Conservation (phyloP, 1,140 invertebrate genomes). For the Laodelphax striatellus region DNA sequence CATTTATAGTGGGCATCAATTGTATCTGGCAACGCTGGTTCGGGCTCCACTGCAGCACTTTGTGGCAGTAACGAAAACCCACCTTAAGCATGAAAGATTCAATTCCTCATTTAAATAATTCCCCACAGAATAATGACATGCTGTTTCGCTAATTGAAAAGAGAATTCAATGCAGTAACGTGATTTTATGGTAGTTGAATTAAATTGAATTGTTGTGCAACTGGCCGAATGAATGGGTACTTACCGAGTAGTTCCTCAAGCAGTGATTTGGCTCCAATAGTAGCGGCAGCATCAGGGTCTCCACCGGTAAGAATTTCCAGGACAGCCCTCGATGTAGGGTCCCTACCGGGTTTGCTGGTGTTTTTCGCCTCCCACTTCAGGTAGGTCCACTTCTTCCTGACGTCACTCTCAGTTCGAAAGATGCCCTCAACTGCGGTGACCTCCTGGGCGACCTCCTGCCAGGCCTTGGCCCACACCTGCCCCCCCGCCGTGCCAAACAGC, state of each 20-base stretch:
- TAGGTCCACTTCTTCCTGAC: slow-evolving; percentile 26
- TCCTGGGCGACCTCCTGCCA: slow-evolving; percentile 23
- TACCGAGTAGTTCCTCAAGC: slow-evolving; percentile 17
- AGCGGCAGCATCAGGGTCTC: slow-evolving; percentile 6
- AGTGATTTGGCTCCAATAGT: slow-evolving; percentile 11
- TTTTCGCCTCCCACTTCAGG: slow-evolving; percentile 26
- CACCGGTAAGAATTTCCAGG: slow-evolving; percentile 21
- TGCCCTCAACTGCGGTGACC: slow-evolving; percentile 23
- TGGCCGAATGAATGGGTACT: slow-evolving; percentile 3
- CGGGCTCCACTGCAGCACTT: too few relatives aligned
- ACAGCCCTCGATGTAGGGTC: slow-evolving; percentile 21
- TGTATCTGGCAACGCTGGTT: too few relatives aligned
- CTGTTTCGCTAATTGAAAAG: too few relatives aligned
- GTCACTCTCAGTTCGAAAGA: slow-evolving; percentile 21
- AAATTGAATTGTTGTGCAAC: too few relatives aligned
- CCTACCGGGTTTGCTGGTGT: slow-evolving; percentile 23
- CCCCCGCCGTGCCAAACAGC: slow-evolving; percentile 23
- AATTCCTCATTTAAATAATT: too few relatives aligned
- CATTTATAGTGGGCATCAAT: too few relatives aligned
- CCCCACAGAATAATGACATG: too few relatives aligned
- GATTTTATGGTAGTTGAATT: too few relatives aligned
- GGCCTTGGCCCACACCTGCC: slow-evolving; percentile 21
- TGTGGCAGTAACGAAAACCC: too few relatives aligned
- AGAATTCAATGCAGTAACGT: too few relatives aligned
- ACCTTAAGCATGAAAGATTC: too few relatives aligned